Conservation (phyloP, 2,888 invertebrate genomes). For the Syrista parreyssii region DNA sequence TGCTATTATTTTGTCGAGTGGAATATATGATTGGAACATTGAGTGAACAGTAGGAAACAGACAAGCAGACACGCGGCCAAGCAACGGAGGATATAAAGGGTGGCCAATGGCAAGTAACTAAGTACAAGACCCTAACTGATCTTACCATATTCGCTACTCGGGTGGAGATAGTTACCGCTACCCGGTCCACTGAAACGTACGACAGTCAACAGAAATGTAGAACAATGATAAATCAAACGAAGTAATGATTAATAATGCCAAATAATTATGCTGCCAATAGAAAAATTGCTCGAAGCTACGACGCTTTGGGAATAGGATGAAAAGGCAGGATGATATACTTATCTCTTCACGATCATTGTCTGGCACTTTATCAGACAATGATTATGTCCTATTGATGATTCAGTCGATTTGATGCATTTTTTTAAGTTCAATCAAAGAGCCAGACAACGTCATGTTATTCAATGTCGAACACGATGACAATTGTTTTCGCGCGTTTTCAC, state of each 20-base stretch:
- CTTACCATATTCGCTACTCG: conserved; percentile 66
- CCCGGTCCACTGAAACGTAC: conserved; percentile 65
- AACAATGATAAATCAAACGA: conserved; percentile 32
- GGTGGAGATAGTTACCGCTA: conserved; percentile 66
- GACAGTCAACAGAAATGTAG: conserved; percentile 59
- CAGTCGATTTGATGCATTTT: not conserved
- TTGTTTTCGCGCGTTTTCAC: not conserved
- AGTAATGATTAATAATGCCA: conserved; percentile 16
- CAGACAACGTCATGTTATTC: not conserved
- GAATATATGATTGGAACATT: not conserved
- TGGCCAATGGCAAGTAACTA: not conserved
- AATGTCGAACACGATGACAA: not conserved
- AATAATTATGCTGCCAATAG: not conserved
- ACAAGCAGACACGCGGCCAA: not conserved
- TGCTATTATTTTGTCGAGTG: not conserved
- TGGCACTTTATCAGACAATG: not conserved
- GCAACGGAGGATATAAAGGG: not conserved
- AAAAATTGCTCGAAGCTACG: conserved; percentile 6
- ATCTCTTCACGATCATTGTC: not conserved
- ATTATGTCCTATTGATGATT: not conserved
- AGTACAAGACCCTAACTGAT: conserved; percentile 46
- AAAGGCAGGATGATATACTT: not conserved
- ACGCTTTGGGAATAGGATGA: not conserved
- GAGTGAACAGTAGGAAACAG: not conserved
- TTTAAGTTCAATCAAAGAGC: not conserved